Conservation (phyloP, 2,797 vertebrate species). For the Xenopus petersii region DNA sequence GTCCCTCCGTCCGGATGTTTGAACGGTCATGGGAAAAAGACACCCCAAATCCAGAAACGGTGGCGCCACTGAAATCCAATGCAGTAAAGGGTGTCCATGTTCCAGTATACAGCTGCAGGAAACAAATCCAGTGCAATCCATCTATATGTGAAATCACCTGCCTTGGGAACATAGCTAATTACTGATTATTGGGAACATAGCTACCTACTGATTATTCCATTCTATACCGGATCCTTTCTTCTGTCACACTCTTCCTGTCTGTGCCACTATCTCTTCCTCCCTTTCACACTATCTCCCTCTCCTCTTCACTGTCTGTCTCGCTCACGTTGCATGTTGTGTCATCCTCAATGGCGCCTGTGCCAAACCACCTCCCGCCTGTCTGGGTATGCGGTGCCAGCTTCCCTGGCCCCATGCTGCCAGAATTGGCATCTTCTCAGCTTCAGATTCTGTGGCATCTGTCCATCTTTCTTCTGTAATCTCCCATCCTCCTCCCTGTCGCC, state of each 20-base stretch:
- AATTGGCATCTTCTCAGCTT: slow-evolving; percentile 49
- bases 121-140: slow-evolving; percentile 15
- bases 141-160: slow-evolving; percentile 8
- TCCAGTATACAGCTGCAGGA: slow-evolving; percentile 35
- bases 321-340: slow-evolving; percentile 48
- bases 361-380: slow-evolving; percentile 49
- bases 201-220: slow-evolving; percentile 31
- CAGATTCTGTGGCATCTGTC: slow-evolving; percentile 49
- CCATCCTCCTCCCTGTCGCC: slow-evolving; percentile 46
- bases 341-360: slow-evolving; percentile 49
- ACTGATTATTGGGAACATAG: slow-evolving; percentile 18
- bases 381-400: slow-evolving; percentile 46
- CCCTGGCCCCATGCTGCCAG: slow-evolving; percentile 47
- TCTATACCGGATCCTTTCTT: slow-evolving; percentile 31
- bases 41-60: slow-evolving; percentile 27
- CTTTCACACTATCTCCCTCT: slow-evolving; percentile 26
- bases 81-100: slow-evolving; percentile 18
- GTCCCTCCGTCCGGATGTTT: slow-evolving; percentile 45
- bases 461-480: slow-evolving; percentile 48
- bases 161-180: slow-evolving; percentile 19
- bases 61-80: slow-evolving; percentile 27
- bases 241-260: slow-evolving; percentile 18
- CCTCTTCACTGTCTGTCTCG: slow-evolving; percentile 21
- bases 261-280: slow-evolving; percentile 26
- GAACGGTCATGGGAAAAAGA: slow-evolving; percentile 33